Base-by-base conservation (phyloP, 2,113 vertebrate species). In the Prunella fulvescens region DNA sequence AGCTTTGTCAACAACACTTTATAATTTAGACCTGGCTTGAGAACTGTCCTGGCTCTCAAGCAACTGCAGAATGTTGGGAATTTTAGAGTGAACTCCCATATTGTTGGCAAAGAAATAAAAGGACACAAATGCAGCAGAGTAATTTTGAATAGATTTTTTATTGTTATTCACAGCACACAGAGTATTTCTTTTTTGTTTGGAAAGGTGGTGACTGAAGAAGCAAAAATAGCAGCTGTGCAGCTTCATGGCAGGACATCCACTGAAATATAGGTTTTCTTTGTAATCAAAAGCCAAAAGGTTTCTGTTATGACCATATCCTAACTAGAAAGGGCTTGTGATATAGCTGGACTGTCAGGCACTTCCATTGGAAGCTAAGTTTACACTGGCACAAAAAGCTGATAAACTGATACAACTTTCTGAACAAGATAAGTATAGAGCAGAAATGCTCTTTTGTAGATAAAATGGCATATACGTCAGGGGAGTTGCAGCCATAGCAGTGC, bases 21-120 rank as follows among this genome's bases (percentile, higher is more conserved):
- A 92, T 91, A 95, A 93, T 96, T 95, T 91, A 95, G 96, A 97
- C 94, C 92, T 95, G 94, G 95, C 86, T 95, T 94, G 94, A 93
- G 90, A 81, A 71, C 60, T 88, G 79, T 92, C 76, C 92, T 94
- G 94, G 90, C 90, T 97, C 76, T 83, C 71, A 90, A 81, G 67
- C 44, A 60, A 83, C 48, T 91, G 48, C 72, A 94, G n/a, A 89
- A 83, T 86, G 33, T 48, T 84, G 77, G 44, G 61, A 56, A 91
- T 95, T 95, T 92, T 65, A 84, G 89, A 91, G 23, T 79, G 77
- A 95, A 92, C 83, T 92, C 72, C 50, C 90, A 74, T 91, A 74
- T 61, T 87, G 45, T 60, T 91, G 77, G 86, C 57, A 92, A 85
- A 84, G 64, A 84, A 81, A 90, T 72, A 67, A 88, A 89, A 88